Evolutionary conservation across 1,140 invertebrate species (phyloP), one percentile per base, ranked within the genome.

Genomic region (Oncopodura yosiiana): DNA sequence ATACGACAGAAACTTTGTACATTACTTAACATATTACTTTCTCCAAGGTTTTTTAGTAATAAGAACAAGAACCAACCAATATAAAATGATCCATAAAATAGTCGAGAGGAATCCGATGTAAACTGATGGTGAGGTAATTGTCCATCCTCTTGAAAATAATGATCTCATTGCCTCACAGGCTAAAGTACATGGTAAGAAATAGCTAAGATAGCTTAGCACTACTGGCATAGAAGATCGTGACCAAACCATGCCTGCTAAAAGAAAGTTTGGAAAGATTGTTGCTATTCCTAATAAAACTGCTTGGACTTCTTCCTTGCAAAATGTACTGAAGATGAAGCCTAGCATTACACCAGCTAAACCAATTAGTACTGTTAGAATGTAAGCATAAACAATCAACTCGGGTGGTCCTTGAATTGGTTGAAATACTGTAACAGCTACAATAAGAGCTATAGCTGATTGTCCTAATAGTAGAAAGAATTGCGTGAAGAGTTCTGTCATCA

Each of bases 111-210:
- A 49, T 42, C 53, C 53, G 6, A 45, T 44, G 44, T 45, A 55
- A 18, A 55, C 53, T 11, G 37, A 44, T 19, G 45, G 45, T 23
- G 48, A 45, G 5, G 21, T 29, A 42, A 95, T 78, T 12, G 75
- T 77, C 90, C 89, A 94, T 14, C 91, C 91, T 61, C 89, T 77
- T 0, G 88, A 88, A 23, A 95, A 73, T 66, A 95, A 84, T n/a
- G 85, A 84, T 46, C 93, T 76, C 45, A 95, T 74, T 0, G 89
- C 82, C 34, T 91, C 87, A 18, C 89, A 92, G 8, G 90, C 87
- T 66, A 92, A 78, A 1, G 92, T 96, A 34, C 94, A 73, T 0
- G 93, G 93, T 39, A 95, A 76, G 62, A 83, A 80, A 42, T 84
- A 79, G 3, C 87, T 84, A 32, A 95, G 78, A 23, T 55, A 55